These are phyloP conservation scores for Oikopleura vanhoeffeni DNA, from an alignment of 23 tunicate species.

Conservation along the genomic window DNA sequence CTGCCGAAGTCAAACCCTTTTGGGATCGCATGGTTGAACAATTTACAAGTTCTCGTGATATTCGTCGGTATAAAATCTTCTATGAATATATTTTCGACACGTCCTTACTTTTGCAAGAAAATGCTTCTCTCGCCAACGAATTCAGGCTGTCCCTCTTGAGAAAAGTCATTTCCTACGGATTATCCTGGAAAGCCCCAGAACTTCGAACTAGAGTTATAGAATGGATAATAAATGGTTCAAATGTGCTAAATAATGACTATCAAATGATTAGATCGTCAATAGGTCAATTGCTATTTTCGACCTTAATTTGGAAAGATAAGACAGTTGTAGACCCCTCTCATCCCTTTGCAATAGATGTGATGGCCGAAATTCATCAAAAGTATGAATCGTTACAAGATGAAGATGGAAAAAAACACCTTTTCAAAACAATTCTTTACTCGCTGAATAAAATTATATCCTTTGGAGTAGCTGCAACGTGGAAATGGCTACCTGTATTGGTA, in stretches of 20 bases:
- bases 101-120: not conserved
- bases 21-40: not conserved
- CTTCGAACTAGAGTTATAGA: not conserved
- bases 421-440: not conserved
- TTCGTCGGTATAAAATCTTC: not conserved
- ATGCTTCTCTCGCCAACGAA: not conserved
- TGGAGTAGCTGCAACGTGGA: not conserved
- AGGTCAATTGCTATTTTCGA: not conserved
- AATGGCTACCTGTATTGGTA: not conserved
- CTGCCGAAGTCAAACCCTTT: not conserved
- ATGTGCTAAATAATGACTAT: not conserved
- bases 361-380: not conserved
- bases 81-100: not conserved
- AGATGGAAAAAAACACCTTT: not conserved
- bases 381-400: not conserved
- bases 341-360: not conserved
- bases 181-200: not conserved
- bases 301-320: not conserved
- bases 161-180: not conserved
- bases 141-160: not conserved
- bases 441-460: not conserved
- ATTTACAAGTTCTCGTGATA: not conserved
- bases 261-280: not conserved
- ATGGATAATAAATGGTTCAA: not conserved
- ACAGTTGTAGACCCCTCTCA: not conserved